A percentile compares a stretch with the other conserved stretches of the same genome.
These are phyloP conservation scores for Neodiprion fabricii DNA, from an alignment of 1,140 invertebrate genomes.

Conservation along the genomic window DNA sequence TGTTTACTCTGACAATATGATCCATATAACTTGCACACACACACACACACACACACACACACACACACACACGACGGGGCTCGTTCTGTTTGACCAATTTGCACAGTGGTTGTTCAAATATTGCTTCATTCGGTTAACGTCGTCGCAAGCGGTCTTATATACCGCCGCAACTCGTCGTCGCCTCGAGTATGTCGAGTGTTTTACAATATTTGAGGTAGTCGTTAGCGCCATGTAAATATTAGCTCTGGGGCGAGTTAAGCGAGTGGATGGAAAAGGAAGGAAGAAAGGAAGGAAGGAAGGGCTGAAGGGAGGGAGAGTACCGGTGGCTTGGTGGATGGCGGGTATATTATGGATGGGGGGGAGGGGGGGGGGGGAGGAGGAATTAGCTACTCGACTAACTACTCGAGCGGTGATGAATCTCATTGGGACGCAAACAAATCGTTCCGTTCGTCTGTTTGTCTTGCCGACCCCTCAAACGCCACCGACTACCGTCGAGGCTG, in stretches of 20 bases:
- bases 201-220: constrained; percentile 14
- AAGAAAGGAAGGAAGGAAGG: too few relatives aligned
- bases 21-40: too few relatives aligned
- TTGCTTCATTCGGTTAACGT: too few relatives aligned
- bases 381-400: constrained; percentile 30
- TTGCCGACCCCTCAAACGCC: background rate
- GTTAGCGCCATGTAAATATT: constrained; percentile 35
- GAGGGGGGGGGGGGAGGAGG: background rate
- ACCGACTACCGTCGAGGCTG: background rate
- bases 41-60: too few relatives aligned
- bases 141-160: too few relatives aligned
- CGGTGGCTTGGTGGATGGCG: too few relatives aligned
- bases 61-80: too few relatives aligned
- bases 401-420: constrained; percentile 25
- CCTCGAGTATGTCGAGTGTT: background rate
- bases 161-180: background rate
- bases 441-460: constrained; percentile 21
- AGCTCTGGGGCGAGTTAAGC: constrained; percentile 23
- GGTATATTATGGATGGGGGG: background rate
- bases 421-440: constrained; percentile 33
- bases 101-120: too few relatives aligned
- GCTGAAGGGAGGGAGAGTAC: too few relatives aligned
- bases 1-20: too few relatives aligned
- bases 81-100: too few relatives aligned
- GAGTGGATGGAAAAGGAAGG: background rate